Conservation (phyloP, 2,888 invertebrate species). For the Tigriopus californicus region DNA sequence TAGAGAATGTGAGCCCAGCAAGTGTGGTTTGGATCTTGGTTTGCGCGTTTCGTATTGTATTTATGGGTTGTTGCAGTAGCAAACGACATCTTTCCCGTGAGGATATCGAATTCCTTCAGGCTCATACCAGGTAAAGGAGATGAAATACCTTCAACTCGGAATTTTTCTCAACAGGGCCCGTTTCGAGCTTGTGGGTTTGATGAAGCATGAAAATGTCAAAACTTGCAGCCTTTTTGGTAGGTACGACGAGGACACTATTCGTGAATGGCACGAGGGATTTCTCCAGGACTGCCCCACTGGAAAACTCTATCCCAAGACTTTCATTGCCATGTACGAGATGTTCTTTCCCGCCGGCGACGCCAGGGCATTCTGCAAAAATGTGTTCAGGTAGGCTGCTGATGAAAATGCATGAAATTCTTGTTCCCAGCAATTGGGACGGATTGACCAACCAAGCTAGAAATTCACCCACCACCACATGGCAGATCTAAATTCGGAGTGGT, state of each 20-base stretch:
- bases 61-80: neutral
- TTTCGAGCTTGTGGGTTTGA: too few relatives aligned
- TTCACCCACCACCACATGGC: too few relatives aligned
- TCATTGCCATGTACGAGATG: neutral
- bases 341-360: neutral
- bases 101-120: neutral
- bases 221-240: neutral
- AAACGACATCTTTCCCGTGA: neutral
- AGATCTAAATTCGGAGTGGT: too few relatives aligned
- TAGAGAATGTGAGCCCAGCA: too few relatives aligned
- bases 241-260: neutral
- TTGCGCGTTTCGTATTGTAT: too few relatives aligned
- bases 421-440: neutral
- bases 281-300: constrained; percentile 1
- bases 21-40: too few relatives aligned
- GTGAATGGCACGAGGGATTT: constrained; percentile 4
- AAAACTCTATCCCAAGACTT: neutral
- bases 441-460: too few relatives aligned
- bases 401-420: neutral
- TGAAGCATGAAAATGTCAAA: too few relatives aligned
- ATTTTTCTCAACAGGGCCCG: too few relatives aligned
- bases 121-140: neutral
- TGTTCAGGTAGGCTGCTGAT: neutral
- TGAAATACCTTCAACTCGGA: too few relatives aligned
- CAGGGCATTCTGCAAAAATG: neutral